Evolutionary conservation across 2,888 invertebrate species (phyloP).

Genomic region (Meloe dianella): DNA sequence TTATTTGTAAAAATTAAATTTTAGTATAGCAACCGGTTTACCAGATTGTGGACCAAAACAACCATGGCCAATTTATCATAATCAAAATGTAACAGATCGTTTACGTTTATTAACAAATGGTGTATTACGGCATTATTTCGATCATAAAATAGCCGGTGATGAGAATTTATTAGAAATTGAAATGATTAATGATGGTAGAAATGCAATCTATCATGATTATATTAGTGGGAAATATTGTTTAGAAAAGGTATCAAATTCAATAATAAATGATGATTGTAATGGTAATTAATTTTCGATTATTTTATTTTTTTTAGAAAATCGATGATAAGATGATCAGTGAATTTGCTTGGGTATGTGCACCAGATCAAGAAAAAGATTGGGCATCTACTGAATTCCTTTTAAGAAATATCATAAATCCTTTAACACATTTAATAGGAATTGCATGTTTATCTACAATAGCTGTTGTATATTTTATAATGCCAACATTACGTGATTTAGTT

Average conservation of each 20-base stretch:
- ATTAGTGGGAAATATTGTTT: conserved; percentile 79
- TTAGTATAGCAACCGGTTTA: conserved; percentile 67
- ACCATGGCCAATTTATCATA: conserved; percentile 72
- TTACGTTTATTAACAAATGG: conserved; percentile 74
- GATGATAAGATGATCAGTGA: conserved; percentile 66
- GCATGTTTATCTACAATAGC: conserved; percentile 74
- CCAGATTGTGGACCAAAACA: conserved; percentile 76
- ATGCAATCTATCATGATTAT: conserved; percentile 72
- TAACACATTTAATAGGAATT: conserved; percentile 77
- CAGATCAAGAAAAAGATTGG: conserved; percentile 75
- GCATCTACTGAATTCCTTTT: conserved; percentile 75
- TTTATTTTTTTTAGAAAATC: no score
- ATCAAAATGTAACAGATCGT: conserved; percentile 66
- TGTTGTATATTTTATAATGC: conserved; percentile 81
- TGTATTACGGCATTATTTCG: conserved; percentile 74
- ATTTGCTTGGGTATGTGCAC: conserved; percentile 77
- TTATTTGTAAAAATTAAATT: conserved; percentile 19
- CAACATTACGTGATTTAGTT: conserved; percentile 80
- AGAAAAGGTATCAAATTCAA: conserved; percentile 68
- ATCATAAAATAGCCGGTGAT: conserved; percentile 61
- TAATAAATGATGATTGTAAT: neutral
- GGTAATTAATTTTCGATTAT: no score
- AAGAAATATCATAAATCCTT: conserved; percentile 76
- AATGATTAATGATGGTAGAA: conserved; percentile 54
- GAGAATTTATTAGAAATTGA: conserved; percentile 58